These are phyloP conservation scores for Drusus annulatus DNA, from an alignment of 1,140 invertebrate species.

Conservation along the genomic window DNA sequence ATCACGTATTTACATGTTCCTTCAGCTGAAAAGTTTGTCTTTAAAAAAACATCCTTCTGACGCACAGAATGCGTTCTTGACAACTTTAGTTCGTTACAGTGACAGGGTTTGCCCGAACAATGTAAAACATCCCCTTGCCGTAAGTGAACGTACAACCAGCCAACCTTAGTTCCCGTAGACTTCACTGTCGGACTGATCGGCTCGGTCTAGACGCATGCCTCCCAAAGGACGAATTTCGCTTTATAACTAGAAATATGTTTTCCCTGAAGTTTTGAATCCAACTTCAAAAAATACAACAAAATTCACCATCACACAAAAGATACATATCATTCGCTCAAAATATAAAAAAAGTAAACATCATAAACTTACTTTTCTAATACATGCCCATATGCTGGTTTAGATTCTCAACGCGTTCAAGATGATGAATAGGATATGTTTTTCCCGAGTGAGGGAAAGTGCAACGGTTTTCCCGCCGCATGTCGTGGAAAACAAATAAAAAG, in stretches of 20 bases:
- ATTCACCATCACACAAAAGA: neutral
- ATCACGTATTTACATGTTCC: no score
- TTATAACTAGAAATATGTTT: slow-evolving; percentile 47
- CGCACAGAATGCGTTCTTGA: no score
- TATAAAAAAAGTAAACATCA: neutral
- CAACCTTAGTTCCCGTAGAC: neutral
- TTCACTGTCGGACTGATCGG: slow-evolving; percentile 4
- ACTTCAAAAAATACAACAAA: neutral
- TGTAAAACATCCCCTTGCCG: no score
- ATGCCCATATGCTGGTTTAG: neutral
- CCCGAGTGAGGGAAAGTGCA: slow-evolving; percentile 24
- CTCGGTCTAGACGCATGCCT: slow-evolving; percentile 53
- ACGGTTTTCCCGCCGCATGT: slow-evolving; percentile 29
- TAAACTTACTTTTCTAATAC: neutral
- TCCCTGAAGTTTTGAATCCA: neutral
- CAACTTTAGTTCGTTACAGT: no score
- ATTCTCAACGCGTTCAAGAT: neutral
- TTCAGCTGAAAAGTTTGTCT: no score
- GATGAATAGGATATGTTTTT: slow-evolving; percentile 36
- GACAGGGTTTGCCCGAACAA: no score
- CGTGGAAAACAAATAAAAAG: slow-evolving; percentile 50
- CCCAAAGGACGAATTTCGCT: slow-evolving; percentile 51
- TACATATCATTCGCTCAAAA: neutral
- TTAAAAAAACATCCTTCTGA: no score
- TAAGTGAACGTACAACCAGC: no score